Conservation (phyloP, 2,888 invertebrate genomes). For the Lissocephala sabroskyi region DNA sequence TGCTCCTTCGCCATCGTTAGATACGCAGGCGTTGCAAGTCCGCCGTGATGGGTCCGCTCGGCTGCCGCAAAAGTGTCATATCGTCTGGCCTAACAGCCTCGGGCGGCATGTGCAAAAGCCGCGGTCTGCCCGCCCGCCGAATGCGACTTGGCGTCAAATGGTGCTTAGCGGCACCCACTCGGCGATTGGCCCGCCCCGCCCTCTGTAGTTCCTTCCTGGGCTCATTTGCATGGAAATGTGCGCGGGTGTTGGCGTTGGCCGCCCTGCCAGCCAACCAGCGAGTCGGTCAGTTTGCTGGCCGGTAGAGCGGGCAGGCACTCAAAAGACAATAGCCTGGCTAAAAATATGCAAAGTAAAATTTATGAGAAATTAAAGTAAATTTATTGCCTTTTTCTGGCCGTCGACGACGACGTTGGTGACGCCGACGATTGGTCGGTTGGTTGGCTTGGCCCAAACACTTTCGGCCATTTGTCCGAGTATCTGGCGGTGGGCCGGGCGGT, state of each 20-base stretch:
- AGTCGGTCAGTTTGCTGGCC: no score
- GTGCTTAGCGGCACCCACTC: conserved; percentile 62
- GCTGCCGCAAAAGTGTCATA: conserved; percentile 40
- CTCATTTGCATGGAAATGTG: conserved; percentile 64
- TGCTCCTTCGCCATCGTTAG: conserved; percentile 44
- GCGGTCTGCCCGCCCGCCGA: conserved; percentile 9
- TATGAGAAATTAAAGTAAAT: conserved; percentile 70
- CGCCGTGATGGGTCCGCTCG: conserved; percentile 7
- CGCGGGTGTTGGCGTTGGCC: conserved; percentile 58
- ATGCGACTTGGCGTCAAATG: conserved; percentile 48
- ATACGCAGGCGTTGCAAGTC: conserved; percentile 49
- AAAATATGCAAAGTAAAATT: conserved; percentile 67
- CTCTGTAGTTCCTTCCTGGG: conserved; percentile 24
- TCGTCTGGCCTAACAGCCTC: conserved; percentile 8
- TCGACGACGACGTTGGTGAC: no score
- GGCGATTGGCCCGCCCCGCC: no score
- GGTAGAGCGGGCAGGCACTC: background rate
- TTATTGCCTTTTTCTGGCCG: conserved; percentile 56
- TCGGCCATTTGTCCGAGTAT: conserved; percentile 5
- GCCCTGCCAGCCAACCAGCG: background rate
- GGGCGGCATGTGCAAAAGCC: conserved; percentile 36
- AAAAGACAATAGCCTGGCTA: conserved; percentile 13
- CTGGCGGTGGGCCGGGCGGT: background rate
- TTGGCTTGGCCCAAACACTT: conserved; percentile 1
- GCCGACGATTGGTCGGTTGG: conserved; percentile 21